Percentiles rank a stretch among this genome's conserved stretches.
Evolutionary conservation across 2,888 invertebrate genomes (phyloP).

Genomic region (Pollenia amentaria): DNA sequence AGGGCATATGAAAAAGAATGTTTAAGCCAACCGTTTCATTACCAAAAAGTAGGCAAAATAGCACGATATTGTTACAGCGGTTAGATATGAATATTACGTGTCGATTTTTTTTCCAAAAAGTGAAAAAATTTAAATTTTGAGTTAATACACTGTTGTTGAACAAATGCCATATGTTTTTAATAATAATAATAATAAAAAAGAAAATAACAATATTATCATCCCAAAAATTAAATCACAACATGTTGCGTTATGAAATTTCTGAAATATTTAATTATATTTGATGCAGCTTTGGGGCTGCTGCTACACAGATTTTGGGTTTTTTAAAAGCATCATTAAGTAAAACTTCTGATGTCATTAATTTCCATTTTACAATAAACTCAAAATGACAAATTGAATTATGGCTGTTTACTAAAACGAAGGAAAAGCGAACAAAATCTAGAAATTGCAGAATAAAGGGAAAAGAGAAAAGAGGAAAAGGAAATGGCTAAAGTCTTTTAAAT

Average conservation of each 20-base stretch:
- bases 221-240: not conserved
- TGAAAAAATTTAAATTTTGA: no score
- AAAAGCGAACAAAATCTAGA: conserved; percentile 66
- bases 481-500: not conserved
- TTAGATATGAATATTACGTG: no score
- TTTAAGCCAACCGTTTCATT: no score
- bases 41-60: no score
- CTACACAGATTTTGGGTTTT: conserved; percentile 62
- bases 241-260: conserved; percentile 26
- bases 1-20: no score
- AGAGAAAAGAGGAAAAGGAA: conserved; percentile 6
- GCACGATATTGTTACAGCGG: no score
- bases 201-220: conserved; percentile 44
- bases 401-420: conserved; percentile 22
- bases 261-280: conserved; percentile 51
- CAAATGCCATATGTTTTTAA: no score
- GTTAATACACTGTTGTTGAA: no score
- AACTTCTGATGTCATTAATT: conserved; percentile 75
- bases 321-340: conserved; percentile 74
- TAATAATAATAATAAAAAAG: not conserved
- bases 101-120: no score
- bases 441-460: conserved; percentile 5
- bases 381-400: conserved; percentile 78
- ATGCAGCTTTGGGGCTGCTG: conserved; percentile 40
- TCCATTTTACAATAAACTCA: conserved; percentile 73